These are phyloP conservation scores for Artibeus lituratus DNA, from an alignment of 2,797 vertebrate species.

Conservation along the genomic window DNA sequence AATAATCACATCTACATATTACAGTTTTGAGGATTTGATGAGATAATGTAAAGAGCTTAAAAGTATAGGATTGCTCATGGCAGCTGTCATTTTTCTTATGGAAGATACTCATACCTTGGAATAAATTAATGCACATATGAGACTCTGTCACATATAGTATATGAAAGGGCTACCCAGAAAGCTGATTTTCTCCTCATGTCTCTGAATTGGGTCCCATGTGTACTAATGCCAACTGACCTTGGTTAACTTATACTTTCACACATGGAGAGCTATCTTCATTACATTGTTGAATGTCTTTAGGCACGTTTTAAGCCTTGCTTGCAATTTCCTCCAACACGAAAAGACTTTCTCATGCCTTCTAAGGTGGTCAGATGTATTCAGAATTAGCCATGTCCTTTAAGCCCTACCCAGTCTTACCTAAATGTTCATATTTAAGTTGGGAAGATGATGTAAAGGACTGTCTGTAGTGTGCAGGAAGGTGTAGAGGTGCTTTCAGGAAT, in stretches of 20 bases:
- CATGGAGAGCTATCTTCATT: not conserved
- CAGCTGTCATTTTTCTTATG: not conserved
- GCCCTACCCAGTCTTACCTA: not conserved
- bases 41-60: not conserved
- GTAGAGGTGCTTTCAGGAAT: not conserved
- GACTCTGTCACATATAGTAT: not conserved
- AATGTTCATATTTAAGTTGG: not conserved
- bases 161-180: not conserved
- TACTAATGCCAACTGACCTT: not conserved
- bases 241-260: conserved; percentile 20
- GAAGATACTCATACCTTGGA: not conserved
- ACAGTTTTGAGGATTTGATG: not conserved
- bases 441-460: not conserved
- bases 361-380: not conserved
- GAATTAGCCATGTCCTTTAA: not conserved
- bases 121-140: not conserved
- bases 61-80: not conserved
- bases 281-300: not conserved
- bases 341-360: not conserved
- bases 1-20: not conserved
- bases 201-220: not conserved
- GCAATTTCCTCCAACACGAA: not conserved
- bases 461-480: not conserved
- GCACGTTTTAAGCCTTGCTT: not conserved
- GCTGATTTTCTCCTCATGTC: not conserved